Evolutionary conservation across 2,797 vertebrate genomes (phyloP).

Genomic region (Microctenopoma lineatum): DNA sequence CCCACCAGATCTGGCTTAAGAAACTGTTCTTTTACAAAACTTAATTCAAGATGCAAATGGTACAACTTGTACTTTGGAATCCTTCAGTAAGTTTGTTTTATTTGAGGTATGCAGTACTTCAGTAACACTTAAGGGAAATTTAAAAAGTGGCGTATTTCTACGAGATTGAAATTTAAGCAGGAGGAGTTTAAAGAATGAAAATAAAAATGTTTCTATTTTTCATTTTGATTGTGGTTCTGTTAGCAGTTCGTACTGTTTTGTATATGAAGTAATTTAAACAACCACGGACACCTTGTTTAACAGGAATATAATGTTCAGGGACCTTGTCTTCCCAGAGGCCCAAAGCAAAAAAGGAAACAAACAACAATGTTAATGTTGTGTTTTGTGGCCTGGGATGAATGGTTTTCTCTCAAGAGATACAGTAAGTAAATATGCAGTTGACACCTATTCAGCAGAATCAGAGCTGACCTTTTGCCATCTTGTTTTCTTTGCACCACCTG

Average conservation of each 20-base stretch:
- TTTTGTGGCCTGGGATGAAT: not conserved
- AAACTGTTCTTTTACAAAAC: slow-evolving; percentile 55
- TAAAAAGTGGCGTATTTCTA: not conserved
- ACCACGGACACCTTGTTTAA: slow-evolving; percentile 1
- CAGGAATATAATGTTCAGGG: not conserved
- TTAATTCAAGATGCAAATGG: slow-evolving; percentile 70
- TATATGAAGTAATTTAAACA: not conserved
- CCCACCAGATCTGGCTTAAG: slow-evolving; percentile 46
- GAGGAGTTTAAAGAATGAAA: not conserved
- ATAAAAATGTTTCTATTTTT: not conserved
- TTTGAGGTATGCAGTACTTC: slow-evolving; percentile 1
- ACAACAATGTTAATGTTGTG: not conserved
- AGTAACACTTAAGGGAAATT: not conserved
- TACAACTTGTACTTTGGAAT: slow-evolving; percentile 42
- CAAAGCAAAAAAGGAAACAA: not conserved
- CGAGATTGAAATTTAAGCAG: no score
- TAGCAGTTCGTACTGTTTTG: not conserved
- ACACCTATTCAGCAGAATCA: slow-evolving; percentile 42
- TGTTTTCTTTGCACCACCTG: slow-evolving; percentile 56
- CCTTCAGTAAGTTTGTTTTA: slow-evolving; percentile 49
- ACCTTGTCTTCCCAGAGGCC: not conserved
- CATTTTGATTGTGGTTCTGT: not conserved
- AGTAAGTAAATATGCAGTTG: slow-evolving; percentile 40
- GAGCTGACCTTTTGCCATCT: slow-evolving; percentile 38
- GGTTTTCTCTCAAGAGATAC: slow-evolving; percentile 4